phyloP scores from a whole-genome alignment of 2,113 vertebrate species.

The Saguinus imperator region DNA sequence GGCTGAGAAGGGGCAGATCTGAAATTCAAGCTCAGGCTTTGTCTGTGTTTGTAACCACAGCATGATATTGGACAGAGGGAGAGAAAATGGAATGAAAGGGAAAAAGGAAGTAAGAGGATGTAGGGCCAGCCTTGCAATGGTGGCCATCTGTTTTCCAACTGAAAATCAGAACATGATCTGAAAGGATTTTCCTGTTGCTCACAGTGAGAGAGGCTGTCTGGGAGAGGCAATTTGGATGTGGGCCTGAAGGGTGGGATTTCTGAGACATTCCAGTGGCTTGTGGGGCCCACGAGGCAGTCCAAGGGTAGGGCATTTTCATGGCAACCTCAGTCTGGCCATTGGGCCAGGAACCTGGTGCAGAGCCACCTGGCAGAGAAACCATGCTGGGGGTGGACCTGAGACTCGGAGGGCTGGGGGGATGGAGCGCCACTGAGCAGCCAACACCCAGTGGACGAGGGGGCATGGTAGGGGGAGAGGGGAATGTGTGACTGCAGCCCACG shows the following conservation, averaged over 20 bases:
- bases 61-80: background rate
- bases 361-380: conserved; percentile 38
- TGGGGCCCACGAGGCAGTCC: conserved; percentile 58
- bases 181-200: conserved; percentile 63
- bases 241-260: conserved; percentile 71
- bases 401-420: background rate
- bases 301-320: conserved; percentile 66
- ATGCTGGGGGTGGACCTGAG: background rate
- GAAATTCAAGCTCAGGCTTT: background rate
- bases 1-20: background rate
- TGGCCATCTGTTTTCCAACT: conserved; percentile 69
- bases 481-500: background rate
- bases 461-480: background rate
- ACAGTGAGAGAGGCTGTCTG: conserved; percentile 47
- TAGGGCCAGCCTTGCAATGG: background rate
- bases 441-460: background rate
- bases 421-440: background rate
- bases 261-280: conserved; percentile 78
- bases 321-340: conserved; percentile 47
- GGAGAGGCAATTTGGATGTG: conserved; percentile 71
- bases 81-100: background rate
- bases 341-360: conserved; percentile 43
- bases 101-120: background rate
- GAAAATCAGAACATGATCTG: conserved; percentile 57
- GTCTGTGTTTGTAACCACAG: background rate